Evolutionary conservation across 2,113 vertebrate species (phyloP).

Genomic region (Pelecanus crispus): DNA sequence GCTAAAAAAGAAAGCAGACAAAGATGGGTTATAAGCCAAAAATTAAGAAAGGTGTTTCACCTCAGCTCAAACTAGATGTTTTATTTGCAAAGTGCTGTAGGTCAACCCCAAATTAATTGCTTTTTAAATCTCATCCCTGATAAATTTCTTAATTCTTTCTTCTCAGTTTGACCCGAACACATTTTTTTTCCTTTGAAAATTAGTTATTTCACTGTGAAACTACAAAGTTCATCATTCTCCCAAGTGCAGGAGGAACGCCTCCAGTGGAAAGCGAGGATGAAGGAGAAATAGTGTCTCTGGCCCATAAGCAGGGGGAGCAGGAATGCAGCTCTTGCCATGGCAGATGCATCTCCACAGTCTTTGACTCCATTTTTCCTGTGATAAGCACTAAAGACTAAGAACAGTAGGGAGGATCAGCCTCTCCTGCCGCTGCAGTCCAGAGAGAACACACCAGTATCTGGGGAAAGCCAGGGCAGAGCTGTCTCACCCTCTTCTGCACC

Average conservation of each 20-base stretch:
- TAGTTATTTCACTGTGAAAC: not conserved
- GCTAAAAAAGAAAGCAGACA: not conserved
- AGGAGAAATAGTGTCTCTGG: not conserved
- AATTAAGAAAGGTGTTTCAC: not conserved
- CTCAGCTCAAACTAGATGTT: not conserved
- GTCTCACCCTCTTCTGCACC: not conserved
- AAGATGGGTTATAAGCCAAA: not conserved
- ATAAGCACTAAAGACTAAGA: not conserved
- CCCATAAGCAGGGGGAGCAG: rapidly evolving
- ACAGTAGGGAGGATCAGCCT: not conserved
- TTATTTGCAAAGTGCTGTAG: not conserved
- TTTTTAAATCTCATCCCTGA: not conserved
- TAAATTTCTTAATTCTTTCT: not conserved
- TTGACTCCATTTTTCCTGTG: not conserved
- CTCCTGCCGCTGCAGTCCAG: not conserved
- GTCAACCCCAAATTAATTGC: not conserved
- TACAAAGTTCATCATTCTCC: not conserved
- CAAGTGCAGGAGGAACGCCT: not conserved
- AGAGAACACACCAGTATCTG: not conserved
- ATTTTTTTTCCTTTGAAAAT: not conserved
- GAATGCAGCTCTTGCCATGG: not conserved
- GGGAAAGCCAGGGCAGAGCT: not conserved
- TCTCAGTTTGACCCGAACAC: not conserved
- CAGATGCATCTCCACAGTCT: not conserved
- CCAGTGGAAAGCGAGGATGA: not conserved